phyloP scores from a whole-genome alignment of 2,888 invertebrate genomes.

The Yponomeuta evonymella region DNA sequence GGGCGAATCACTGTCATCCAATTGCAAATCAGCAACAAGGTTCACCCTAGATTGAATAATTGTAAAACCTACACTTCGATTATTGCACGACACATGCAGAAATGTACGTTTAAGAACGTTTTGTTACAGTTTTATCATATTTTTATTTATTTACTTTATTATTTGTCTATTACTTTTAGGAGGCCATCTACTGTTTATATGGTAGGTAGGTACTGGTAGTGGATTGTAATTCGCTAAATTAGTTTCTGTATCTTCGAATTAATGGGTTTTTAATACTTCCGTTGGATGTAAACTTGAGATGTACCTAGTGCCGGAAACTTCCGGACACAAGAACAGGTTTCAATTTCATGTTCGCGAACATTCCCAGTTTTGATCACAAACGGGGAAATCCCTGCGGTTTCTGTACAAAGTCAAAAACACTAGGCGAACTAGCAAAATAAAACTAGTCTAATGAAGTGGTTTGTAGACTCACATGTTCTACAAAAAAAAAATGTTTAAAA shows the following conservation, averaged over 20 bases:
- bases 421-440: too few relatives aligned
- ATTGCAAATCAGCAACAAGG: constrained; percentile 55
- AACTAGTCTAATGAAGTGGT: constrained; percentile 19
- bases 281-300: neutral
- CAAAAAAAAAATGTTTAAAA: constrained; percentile 27
- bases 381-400: too few relatives aligned
- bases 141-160: constrained; percentile 22
- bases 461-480: constrained; percentile 34
- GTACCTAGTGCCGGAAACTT: too few relatives aligned
- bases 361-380: too few relatives aligned
- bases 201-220: constrained; percentile 26
- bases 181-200: constrained; percentile 35
- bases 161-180: constrained; percentile 35
- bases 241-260: constrained; percentile 41
- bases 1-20: neutral
- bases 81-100: constrained; percentile 72
- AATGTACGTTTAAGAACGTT: constrained; percentile 64
- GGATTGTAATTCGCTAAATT: constrained; percentile 32
- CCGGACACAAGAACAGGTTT: too few relatives aligned
- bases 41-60: constrained; percentile 44
- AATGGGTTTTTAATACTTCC: constrained; percentile 16
- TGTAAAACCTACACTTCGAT: constrained; percentile 54
- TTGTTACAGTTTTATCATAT: constrained; percentile 22
- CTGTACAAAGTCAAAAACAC: too few relatives aligned
- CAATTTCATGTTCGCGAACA: too few relatives aligned